Percentiles rank a stretch among this genome's conserved stretches.
Evolutionary conservation across 2,113 vertebrate species (phyloP).

Genomic region (Xiphophorus hellerii): DNA sequence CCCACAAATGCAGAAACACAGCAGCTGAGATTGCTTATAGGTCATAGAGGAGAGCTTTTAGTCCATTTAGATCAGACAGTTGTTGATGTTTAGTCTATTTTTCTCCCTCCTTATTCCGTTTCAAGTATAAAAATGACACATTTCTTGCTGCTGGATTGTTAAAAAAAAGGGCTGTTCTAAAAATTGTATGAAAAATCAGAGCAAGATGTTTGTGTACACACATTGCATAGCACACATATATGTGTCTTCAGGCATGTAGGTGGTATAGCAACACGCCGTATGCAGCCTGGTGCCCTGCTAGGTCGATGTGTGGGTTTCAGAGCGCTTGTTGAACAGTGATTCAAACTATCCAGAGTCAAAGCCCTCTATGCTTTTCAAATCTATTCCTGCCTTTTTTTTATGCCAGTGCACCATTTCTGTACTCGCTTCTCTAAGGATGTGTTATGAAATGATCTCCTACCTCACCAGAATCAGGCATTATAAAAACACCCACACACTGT

Average conservation of each 20-base stretch:
- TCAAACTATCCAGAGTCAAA: constrained; percentile 74
- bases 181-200: constrained; percentile 21
- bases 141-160: constrained; percentile 14
- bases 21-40: background rate
- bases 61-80: background rate
- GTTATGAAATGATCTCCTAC: constrained; percentile 81
- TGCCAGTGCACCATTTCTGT: constrained; percentile 57
- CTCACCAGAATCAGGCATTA: constrained; percentile 69
- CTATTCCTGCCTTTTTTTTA: constrained; percentile 59
- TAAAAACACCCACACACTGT: constrained; percentile 76
- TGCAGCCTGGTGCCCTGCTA: constrained; percentile 61
- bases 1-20: background rate
- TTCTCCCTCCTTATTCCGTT: background rate
- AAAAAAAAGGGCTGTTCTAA: constrained; percentile 19
- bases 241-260: constrained; percentile 67
- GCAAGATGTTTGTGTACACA: constrained; percentile 9
- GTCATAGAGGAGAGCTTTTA: background rate
- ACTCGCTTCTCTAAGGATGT: constrained; percentile 76
- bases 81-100: constrained; percentile 8
- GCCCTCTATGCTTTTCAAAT: constrained; percentile 72
- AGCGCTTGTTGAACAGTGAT: constrained; percentile 72
- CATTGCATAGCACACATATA: constrained; percentile 15
- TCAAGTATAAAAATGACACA: constrained; percentile 13
- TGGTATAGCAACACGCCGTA: constrained; percentile 54
- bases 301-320: constrained; percentile 77